These are phyloP conservation scores for Caenorhabditis panamensis DNA, from an alignment of 2,888 invertebrate species.

Conservation along the genomic window DNA sequence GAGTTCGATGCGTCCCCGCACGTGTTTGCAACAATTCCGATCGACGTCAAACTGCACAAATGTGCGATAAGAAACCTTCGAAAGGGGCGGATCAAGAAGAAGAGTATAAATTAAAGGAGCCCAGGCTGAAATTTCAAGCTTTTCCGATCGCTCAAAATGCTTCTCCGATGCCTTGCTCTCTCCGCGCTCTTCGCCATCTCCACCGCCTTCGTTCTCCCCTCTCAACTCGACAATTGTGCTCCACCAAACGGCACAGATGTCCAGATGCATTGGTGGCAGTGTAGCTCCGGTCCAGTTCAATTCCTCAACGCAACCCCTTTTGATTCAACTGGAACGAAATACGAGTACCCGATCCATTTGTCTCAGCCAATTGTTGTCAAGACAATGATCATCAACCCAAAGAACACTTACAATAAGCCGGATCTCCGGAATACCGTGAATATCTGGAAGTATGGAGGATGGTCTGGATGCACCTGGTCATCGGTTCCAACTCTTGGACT, in stretches of 20 bases:
- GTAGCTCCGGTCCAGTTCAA: slow-evolving; percentile 55
- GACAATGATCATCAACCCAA: slow-evolving; percentile 67
- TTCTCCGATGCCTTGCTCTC: slow-evolving; percentile 38
- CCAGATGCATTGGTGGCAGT: slow-evolving; percentile 72
- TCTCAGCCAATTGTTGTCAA: slow-evolving; percentile 68
- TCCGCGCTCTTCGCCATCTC: slow-evolving; percentile 20
- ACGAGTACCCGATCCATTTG: slow-evolving; percentile 75
- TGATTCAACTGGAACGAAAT: slow-evolving; percentile 60
- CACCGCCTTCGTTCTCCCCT: slow-evolving; percentile 25
- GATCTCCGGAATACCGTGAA: slow-evolving; percentile 69
- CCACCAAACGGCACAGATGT: slow-evolving; percentile 73
- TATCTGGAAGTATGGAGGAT: slow-evolving; percentile 73
- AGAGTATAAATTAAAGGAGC: neutral
- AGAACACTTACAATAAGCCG: slow-evolving; percentile 60
- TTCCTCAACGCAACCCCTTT: slow-evolving; percentile 63
- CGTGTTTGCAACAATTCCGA: neutral
- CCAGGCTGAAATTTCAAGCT: neutral
- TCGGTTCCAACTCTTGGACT: slow-evolving; percentile 72
- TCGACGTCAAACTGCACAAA: neutral
- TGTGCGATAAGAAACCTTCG: neutral
- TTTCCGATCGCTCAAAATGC: slow-evolving; percentile 17
- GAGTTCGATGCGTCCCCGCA: neutral
- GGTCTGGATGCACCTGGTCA: slow-evolving; percentile 70
- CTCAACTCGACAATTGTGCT: slow-evolving; percentile 35
- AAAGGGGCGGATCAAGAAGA: neutral